Percentiles rank a stretch among this genome's conserved stretches.
phyloP scores from a whole-genome alignment of 23 tunicate species.

The Corella eumyota region DNA sequence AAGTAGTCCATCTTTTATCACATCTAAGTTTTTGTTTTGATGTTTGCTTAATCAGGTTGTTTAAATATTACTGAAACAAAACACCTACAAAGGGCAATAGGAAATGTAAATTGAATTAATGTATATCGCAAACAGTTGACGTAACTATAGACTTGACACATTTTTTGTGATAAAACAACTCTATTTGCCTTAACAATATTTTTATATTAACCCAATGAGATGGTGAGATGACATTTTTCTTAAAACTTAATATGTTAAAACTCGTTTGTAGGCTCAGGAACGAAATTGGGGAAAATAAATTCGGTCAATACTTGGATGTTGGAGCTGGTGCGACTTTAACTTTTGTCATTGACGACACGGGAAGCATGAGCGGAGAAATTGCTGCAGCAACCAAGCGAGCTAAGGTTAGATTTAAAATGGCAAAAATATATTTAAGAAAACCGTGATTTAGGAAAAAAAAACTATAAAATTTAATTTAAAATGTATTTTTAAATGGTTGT shows the following conservation, averaged over 20 bases:
- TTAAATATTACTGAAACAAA: too few relatives aligned
- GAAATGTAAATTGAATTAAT: too few relatives aligned
- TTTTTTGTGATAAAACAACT: neutral
- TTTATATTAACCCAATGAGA: too few relatives aligned
- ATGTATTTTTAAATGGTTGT: neutral
- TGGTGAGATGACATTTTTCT: too few relatives aligned
- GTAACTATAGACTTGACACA: too few relatives aligned
- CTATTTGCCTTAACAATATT: neutral
- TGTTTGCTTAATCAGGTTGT: too few relatives aligned
- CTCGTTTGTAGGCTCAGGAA: constrained; percentile 32
- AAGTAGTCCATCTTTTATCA: too few relatives aligned
- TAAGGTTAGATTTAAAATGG: constrained; percentile 10
- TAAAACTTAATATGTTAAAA: neutral
- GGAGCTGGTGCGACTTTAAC: constrained; percentile 63
- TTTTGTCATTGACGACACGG: constrained; percentile 81
- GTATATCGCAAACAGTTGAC: too few relatives aligned
- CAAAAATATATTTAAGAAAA: neutral
- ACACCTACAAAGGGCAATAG: too few relatives aligned
- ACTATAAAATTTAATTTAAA: neutral
- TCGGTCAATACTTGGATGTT: constrained; percentile 43
- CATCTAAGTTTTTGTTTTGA: too few relatives aligned
- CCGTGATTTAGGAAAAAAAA: neutral
- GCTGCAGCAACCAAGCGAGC: constrained; percentile 64
- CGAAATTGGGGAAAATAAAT: constrained; percentile 54
- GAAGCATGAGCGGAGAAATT: constrained; percentile 84